Base-by-base conservation (phyloP, 2,888 invertebrate species). In the Timandra comae region DNA sequence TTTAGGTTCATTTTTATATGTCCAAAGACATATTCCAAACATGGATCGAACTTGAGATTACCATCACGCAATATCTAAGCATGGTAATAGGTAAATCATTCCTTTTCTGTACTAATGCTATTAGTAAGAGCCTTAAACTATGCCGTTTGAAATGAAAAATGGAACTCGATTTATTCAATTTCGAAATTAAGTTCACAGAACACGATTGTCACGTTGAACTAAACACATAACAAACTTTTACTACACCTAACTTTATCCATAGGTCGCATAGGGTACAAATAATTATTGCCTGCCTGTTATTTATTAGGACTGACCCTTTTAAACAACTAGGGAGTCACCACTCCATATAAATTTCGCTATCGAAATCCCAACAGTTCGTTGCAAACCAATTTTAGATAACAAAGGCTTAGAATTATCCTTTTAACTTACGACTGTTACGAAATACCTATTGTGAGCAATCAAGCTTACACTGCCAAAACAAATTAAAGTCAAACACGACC, bases 311-410 rank as follows among this genome's bases (percentile, higher is more conserved):
- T 31, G 29, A 16, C 16, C 16, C 16, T 16, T 6, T 21, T 21
- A 21, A 31, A 25, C 38, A 27, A 26, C 22, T 12, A 31, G 42
- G 39, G 35, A 39, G 16, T 19, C 2, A 23, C 33, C 34, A 43
- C 35, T 35, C 33, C 30, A 26, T 29, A 26, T 45, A 35, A 47
- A 38, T 39, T 39, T 27, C 43, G 16, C 39, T 43, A 41, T 48
- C 32, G 43, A 22, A 39, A 32, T 27, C 27, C 39, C 38, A 48
- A 45, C 41, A 43, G 45, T 43, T 45, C 34, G 37, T 36, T 36
- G 34, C 32, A 25, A 45, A 35, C 33, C 45, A 37, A 45, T 41
- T 48, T 43, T 35, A 40, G 41, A 43, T 41, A 45, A 43, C 41
- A 48, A 41, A 36, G 31, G 27, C 27, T 41, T 29, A 27, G 33